Evolutionary conservation across 2,888 invertebrate genomes (phyloP), one percentile per base, ranked within the genome.

Genomic region (Drosophila parthenogenetica): DNA sequence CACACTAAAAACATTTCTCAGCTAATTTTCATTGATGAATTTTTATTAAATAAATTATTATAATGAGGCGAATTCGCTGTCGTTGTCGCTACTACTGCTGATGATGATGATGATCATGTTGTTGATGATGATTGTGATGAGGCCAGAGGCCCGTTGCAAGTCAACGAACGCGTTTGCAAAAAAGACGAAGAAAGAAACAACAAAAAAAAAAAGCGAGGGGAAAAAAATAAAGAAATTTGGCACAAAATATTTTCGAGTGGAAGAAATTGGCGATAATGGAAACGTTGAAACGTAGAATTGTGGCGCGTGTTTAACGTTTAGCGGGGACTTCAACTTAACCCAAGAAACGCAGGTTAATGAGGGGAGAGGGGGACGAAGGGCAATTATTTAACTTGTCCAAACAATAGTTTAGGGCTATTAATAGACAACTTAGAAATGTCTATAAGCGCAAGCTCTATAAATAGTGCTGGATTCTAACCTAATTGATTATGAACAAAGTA

Each of bases 21-120:
- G 76, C 87, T 87, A 82, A 85, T 85, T 89, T 85, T 84, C 89
- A 89, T 85, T 89, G 90, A 89, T 89, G 87, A 89, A 87, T 78
- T 89, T 89, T 85, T 89, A 89, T 89, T 89, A 73, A 85, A 85
- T 89, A 89, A 85, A 89, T 89, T 85, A 86, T 85, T 85, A 73
- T 87, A 85, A 85, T 85, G 78, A 89, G 87, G 49, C 57, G 3
- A 11, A 49, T 35, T 54, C 25, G 42, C 40, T 48, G 60, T 45
- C 43, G 22, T 49, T 16, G 29, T 17, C 16, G 25, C 42, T n/a
- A 40, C 35, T 42, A 40, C n/a, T 42, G 51, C 11, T 50, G 51
- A 13, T 53, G 40, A 29, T 42, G 29, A 32, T 42, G 39, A 40
- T 40, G 17, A 19, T 43, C 10, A 19, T 43, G 32, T 29, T 29